A percentile compares a stretch with the other conserved stretches of the same genome.
phyloP scores from a whole-genome alignment of 2,888 invertebrate genomes.

The Eucera pruinosa region DNA sequence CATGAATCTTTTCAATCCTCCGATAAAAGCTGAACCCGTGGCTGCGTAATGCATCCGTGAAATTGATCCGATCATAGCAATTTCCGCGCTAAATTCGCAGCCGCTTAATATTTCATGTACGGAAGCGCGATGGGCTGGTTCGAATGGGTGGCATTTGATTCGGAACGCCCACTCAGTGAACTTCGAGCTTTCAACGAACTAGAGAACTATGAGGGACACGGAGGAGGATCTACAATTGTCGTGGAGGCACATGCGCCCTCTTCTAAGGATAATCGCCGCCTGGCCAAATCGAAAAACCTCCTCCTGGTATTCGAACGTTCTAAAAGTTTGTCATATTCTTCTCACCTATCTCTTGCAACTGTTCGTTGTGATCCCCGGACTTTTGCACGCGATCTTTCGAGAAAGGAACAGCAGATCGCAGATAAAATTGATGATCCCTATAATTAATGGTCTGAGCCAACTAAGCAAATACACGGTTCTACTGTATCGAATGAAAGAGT shows the following conservation, averaged over 20 bases:
- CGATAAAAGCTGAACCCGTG: not conserved
- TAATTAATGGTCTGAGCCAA: slow-evolving; percentile 55
- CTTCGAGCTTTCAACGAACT: not conserved
- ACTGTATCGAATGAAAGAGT: not conserved
- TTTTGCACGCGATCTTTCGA: slow-evolving; percentile 62
- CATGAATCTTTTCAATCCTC: not conserved
- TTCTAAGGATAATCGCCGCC: slow-evolving; percentile 14
- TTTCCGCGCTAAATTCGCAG: not conserved
- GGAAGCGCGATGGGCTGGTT: slow-evolving; percentile 12
- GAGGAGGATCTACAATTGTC: slow-evolving; percentile 15
- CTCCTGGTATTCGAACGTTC: not conserved
- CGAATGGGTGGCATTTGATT: too few species aligned
- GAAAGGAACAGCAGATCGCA: slow-evolving; percentile 59
- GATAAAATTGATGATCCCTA: slow-evolving; percentile 67
- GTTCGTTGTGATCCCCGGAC: slow-evolving; percentile 62
- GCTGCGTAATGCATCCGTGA: too few species aligned
- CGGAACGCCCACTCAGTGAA: not conserved
- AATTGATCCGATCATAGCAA: not conserved
- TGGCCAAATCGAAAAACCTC: slow-evolving; percentile 36
- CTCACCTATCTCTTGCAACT: slow-evolving; percentile 55
- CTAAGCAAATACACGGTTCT: slow-evolving; percentile 44
- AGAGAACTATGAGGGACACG: not conserved
- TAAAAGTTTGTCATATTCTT: slow-evolving; percentile 3
- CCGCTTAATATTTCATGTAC: not conserved
- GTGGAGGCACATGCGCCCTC: not conserved